phyloP scores from a whole-genome alignment of 92 coral and sea anemone genomes.

The Diadumene lineata region DNA sequence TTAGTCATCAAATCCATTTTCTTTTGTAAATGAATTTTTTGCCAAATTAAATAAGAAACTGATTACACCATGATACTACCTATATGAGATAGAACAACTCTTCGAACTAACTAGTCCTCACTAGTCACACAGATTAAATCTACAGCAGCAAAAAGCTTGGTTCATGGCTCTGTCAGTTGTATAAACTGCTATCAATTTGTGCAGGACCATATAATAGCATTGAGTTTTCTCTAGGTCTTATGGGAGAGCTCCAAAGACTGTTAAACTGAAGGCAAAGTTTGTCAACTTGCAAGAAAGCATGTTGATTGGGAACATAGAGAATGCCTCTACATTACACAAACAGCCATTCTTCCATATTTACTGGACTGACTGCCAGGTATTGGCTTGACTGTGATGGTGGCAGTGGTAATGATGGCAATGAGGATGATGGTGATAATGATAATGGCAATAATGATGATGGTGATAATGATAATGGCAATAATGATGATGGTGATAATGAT shows the following conservation, averaged over 20 bases:
- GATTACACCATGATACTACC: no score
- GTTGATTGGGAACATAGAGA: constrained; percentile 72
- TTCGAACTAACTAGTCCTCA: no score
- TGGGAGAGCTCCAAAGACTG: constrained; percentile 94
- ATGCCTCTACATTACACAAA: constrained; percentile 81
- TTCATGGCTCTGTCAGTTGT: no score
- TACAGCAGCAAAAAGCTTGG: no score
- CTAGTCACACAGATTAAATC: no score
- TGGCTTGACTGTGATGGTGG: no score
- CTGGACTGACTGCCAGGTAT: constrained; percentile 98
- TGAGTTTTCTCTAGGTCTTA: constrained; percentile 87
- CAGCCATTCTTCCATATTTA: constrained; percentile 96
- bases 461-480: background rate
- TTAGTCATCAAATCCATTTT: no score
- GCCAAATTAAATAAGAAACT: no score
- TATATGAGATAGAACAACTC: no score
- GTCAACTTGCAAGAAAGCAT: constrained; percentile 71
- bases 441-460: background rate
- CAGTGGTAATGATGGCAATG: background rate
- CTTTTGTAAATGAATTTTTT: no score
- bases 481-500: background rate
- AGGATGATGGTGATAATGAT: background rate
- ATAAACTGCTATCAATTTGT: no score
- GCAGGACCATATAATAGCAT: no score
- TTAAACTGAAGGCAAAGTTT: constrained; percentile 76